Percentiles rank a stretch among this genome's conserved stretches.
These are phyloP conservation scores for Oreochromis niloticus DNA, from an alignment of 2,113 vertebrate species.

Conservation along the genomic window DNA sequence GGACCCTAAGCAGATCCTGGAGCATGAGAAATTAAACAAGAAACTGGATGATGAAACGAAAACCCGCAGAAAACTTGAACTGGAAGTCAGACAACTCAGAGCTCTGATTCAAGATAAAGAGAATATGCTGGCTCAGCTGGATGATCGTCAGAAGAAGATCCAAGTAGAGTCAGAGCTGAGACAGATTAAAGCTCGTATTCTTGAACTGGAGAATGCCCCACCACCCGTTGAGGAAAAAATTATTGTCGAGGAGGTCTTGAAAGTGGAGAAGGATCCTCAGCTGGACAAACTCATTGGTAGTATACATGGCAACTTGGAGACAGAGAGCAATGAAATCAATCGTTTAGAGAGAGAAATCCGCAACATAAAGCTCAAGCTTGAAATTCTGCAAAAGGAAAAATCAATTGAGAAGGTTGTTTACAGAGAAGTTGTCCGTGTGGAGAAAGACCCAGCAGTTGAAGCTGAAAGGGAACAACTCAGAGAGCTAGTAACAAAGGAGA, in stretches of 20 bases:
- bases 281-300: conserved; percentile 77
- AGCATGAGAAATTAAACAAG: conserved; percentile 79
- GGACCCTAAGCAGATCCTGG: conserved; percentile 82
- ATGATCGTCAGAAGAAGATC: conserved; percentile 85
- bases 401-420: conserved; percentile 88
- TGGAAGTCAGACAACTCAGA: conserved; percentile 81
- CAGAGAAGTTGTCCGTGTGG: conserved; percentile 91
- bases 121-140: conserved; percentile 74
- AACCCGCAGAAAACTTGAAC: conserved; percentile 78
- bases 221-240: conserved; percentile 84
- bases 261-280: conserved; percentile 86
- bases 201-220: conserved; percentile 80
- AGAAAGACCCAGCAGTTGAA: conserved; percentile 85
- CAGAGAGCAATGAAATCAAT: conserved; percentile 70
- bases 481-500: conserved; percentile 76
- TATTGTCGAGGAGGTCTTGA: conserved; percentile 89
- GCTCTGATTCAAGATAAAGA: conserved; percentile 76
- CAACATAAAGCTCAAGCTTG: conserved; percentile 77
- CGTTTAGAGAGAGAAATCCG: conserved; percentile 81
- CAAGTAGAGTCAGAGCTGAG: conserved; percentile 83
- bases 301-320: conserved; percentile 75
- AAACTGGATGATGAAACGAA: conserved; percentile 81
- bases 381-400: conserved; percentile 84
- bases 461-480: conserved; percentile 79
- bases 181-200: conserved; percentile 80